A percentile compares a stretch with the other conserved stretches of the same genome.
Conservation (phyloP, 2,888 invertebrate species). For the Netelia melanura region DNA sequence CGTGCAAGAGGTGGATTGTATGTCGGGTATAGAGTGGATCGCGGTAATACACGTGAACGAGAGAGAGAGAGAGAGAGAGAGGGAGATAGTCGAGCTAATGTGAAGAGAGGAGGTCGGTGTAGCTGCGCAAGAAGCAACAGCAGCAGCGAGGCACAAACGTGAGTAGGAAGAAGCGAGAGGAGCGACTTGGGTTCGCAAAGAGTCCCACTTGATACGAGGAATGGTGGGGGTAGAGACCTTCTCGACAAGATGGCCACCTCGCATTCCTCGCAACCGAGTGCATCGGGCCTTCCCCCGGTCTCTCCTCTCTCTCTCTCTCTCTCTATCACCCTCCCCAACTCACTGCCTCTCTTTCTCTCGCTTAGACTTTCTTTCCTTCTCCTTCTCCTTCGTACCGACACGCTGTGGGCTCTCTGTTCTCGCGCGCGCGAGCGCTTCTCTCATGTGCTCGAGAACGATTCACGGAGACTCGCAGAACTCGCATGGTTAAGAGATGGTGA, state of each 20-base stretch:
- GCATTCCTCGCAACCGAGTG: conserved; percentile 79
- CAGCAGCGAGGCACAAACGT: conserved; percentile 53
- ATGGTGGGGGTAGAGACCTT: conserved; percentile 71
- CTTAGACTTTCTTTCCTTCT: conserved; percentile 34
- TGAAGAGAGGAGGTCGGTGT: conserved; percentile 56
- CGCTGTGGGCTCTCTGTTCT: conserved; percentile 43
- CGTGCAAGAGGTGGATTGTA: conserved; percentile 8
- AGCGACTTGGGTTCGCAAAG: conserved; percentile 63
- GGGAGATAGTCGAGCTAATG: conserved; percentile 34
- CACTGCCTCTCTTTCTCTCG: conserved; percentile 20
- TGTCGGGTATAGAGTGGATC: conserved; percentile 41
- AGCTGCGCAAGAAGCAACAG: conserved; percentile 44
- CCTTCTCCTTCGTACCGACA: conserved; percentile 49
- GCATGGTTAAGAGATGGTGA: conserved; percentile 38
- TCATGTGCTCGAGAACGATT: conserved; percentile 76
- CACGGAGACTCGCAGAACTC: conserved; percentile 53
- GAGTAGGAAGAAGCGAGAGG: conserved; percentile 70
- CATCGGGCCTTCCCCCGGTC: conserved; percentile 64
- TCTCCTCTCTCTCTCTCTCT: conserved; percentile 56
- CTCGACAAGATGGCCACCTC: conserved; percentile 82
- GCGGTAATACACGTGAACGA: conserved; percentile 24
- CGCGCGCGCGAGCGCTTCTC: conserved; percentile 1
- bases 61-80: conserved; percentile 23
- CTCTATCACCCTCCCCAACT: conserved; percentile 34
- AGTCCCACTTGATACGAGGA: conserved; percentile 75